phyloP scores from a whole-genome alignment of 2,888 invertebrate species.

The Lissonota sp. region DNA sequence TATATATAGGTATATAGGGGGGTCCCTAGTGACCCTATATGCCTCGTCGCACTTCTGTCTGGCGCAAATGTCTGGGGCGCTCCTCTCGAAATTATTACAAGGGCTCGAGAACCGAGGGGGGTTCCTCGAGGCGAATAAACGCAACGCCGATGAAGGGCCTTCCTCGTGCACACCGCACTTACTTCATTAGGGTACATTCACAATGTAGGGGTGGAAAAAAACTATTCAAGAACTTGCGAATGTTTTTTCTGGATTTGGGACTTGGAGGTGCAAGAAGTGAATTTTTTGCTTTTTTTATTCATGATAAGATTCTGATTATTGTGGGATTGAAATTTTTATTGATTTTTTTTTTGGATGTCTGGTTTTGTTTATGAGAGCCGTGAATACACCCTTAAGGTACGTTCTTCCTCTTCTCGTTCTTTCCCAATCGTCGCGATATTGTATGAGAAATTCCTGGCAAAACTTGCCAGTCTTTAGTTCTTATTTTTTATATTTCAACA shows the following conservation, averaged over 20 bases:
- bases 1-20: slow-evolving; percentile 1
- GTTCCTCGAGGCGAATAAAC: slow-evolving; percentile 63
- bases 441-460: no score
- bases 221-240: neutral
- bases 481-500: no score
- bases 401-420: slow-evolving; percentile 34
- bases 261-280: no score
- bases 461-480: no score
- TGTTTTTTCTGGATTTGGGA: no score
- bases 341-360: slow-evolving; percentile 2
- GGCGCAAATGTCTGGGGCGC: slow-evolving; percentile 67
- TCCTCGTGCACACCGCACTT: slow-evolving; percentile 38
- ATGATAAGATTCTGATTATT: neutral
- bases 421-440: neutral
- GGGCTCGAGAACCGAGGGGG: slow-evolving; percentile 60
- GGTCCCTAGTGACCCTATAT: slow-evolving; percentile 56
- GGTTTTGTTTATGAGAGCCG: neutral
- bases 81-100: slow-evolving; percentile 74
- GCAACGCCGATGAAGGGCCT: slow-evolving; percentile 60
- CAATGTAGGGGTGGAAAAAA: slow-evolving; percentile 28
- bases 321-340: no score
- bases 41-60: slow-evolving; percentile 60
- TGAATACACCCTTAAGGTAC: slow-evolving; percentile 49
- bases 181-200: slow-evolving; percentile 35
- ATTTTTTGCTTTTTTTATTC: neutral